Conservation (phyloP, 2,888 invertebrate species). For the Orthonychiurus folsomi region DNA sequence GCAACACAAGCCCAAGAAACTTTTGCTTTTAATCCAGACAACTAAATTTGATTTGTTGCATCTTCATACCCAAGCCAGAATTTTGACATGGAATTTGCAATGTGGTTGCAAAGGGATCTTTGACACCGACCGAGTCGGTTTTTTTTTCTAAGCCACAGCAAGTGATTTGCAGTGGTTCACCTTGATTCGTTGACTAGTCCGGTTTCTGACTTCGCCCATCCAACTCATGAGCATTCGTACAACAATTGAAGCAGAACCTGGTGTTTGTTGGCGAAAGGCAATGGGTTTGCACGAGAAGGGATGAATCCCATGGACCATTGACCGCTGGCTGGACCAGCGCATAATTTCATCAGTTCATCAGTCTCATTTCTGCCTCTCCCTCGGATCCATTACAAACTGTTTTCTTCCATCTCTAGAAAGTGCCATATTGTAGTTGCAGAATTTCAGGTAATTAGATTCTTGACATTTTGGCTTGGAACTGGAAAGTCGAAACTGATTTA, state of each 20-base stretch:
- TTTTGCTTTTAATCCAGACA: too few relatives aligned
- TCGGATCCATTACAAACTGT: not conserved
- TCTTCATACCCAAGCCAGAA: too few relatives aligned
- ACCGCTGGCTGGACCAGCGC: not conserved
- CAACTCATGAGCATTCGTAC: not conserved
- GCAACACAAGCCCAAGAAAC: too few relatives aligned
- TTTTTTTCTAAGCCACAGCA: not conserved
- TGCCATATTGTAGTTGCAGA: not conserved
- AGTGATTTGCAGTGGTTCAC: constrained; percentile 27
- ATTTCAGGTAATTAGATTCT: not conserved
- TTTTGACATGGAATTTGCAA: constrained; percentile 1
- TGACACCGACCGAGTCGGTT: not conserved
- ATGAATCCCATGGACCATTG: not conserved
- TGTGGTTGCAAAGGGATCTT: not conserved
- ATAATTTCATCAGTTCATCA: not conserved
- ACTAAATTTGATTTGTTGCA: too few relatives aligned
- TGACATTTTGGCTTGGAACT: too few relatives aligned
- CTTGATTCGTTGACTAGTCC: constrained; percentile 32
- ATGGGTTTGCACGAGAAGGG: not conserved
- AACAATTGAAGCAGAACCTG: not conserved
- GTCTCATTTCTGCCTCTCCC: not conserved
- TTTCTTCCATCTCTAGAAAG: not conserved
- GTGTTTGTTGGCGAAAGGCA: not conserved
- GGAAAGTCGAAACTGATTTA: too few relatives aligned
- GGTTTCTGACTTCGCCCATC: constrained; percentile 18